phyloP scores from a whole-genome alignment of 1,140 invertebrate genomes.

The Tribolium castaneum region DNA sequence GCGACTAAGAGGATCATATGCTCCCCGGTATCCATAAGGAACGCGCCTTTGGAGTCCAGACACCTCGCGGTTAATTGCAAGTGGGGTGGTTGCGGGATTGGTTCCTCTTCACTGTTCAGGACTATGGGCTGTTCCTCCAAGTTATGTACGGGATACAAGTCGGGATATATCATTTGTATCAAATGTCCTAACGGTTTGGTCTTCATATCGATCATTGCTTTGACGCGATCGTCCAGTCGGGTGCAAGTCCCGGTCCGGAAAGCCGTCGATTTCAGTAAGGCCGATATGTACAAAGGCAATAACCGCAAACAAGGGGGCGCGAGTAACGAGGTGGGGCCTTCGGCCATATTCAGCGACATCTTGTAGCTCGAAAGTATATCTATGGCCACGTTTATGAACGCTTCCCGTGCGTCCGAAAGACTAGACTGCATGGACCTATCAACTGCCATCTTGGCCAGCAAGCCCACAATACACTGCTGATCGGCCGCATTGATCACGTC shows the following conservation, averaged over 20 bases:
- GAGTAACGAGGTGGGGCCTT: conserved; percentile 72
- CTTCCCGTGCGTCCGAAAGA: conserved; percentile 93
- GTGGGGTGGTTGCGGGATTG: conserved; percentile 71
- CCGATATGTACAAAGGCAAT: conserved; percentile 90
- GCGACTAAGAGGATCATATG: conserved; percentile 90
- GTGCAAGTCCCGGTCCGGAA: conserved; percentile 90
- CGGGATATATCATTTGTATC: conserved; percentile 90
- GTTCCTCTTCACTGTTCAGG: conserved; percentile 68
- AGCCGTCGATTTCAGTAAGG: conserved; percentile 90
- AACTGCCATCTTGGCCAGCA: conserved; percentile 97
- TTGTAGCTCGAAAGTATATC: conserved; percentile 91
- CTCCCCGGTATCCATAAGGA: conserved; percentile 89
- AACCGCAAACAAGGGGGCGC: conserved; percentile 81
- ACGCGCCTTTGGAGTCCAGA: conserved; percentile 89
- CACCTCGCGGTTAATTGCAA: conserved; percentile 76
- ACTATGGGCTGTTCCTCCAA: conserved; percentile 74
- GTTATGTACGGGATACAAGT: conserved; percentile 90
- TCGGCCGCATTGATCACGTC: conserved; percentile 95
- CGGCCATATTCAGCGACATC: conserved; percentile 74
- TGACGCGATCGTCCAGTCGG: conserved; percentile 92
- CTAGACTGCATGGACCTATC: conserved; percentile 89
- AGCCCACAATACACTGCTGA: conserved; percentile 91
- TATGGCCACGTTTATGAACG: conserved; percentile 93
- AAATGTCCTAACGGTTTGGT: conserved; percentile 84
- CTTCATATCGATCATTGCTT: conserved; percentile 95